phyloP scores from a whole-genome alignment of 2,797 vertebrate genomes.

The Champsocephalus gunnari region DNA sequence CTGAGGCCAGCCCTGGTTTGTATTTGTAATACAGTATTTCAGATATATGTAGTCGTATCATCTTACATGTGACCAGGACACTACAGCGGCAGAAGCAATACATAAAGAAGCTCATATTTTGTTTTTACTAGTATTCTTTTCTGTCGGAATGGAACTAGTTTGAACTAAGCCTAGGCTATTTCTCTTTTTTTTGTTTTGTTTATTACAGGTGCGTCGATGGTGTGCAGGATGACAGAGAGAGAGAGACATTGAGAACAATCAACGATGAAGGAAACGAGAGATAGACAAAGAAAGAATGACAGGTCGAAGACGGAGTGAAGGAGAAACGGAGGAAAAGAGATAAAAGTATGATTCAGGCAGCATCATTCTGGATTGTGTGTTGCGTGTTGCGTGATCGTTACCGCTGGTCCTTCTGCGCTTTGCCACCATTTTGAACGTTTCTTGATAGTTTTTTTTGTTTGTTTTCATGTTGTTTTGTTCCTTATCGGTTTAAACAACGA shows the following conservation, averaged over 20 bases:
- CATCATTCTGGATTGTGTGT: conserved; percentile 68
- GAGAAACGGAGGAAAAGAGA: conserved; percentile 8
- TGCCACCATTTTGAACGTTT: conserved; percentile 48
- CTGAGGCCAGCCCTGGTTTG: conserved; percentile 74
- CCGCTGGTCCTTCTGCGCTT: conserved; percentile 62
- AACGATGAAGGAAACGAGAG: neutral
- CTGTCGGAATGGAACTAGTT: conserved; percentile 81
- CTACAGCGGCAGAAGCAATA: conserved; percentile 81
- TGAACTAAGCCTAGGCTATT: conserved; percentile 75
- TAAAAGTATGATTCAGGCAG: conserved; percentile 60
- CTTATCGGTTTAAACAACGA: conserved; percentile 60
- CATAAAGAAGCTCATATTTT: conserved; percentile 79
- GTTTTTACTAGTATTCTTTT: conserved; percentile 69
- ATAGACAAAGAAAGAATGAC: neutral
- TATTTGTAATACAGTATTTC: conserved; percentile 81
- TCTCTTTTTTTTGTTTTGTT: conserved; percentile 63
- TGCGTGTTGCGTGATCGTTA: conserved; percentile 61
- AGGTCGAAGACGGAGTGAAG: neutral
- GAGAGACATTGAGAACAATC: conserved; percentile 2
- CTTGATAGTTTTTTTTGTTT: conserved; percentile 28
- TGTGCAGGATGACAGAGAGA: conserved; percentile 53
- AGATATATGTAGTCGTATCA: conserved; percentile 79
- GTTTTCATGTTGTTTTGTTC: conserved; percentile 59
- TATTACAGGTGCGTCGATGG: conserved; percentile 70
- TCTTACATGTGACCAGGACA: conserved; percentile 79